Evolutionary conservation across 2,113 vertebrate species (phyloP).

Genomic region (Pontoporia blainvillei): DNA sequence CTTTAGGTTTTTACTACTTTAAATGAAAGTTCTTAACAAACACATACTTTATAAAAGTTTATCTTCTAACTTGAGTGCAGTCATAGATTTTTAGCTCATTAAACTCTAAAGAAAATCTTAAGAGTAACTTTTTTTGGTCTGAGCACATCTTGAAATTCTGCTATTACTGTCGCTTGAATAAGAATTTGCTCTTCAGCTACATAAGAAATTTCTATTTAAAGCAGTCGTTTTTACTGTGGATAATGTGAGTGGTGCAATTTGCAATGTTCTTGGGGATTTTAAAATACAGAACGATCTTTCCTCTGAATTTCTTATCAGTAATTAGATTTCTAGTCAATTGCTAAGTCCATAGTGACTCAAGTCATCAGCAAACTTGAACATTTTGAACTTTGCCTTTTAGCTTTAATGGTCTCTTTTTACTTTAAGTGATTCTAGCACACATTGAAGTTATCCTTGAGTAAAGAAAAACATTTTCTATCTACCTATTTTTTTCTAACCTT

Average conservation of each 20-base stretch:
- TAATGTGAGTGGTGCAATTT: background rate
- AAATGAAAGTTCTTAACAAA: background rate
- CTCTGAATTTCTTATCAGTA: constrained; percentile 1
- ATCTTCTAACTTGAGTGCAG: background rate
- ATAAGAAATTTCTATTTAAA: background rate
- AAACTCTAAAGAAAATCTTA: constrained; percentile 1
- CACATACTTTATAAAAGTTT: background rate
- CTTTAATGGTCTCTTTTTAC: background rate
- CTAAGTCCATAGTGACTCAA: background rate
- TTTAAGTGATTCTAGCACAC: background rate
- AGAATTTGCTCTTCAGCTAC: background rate
- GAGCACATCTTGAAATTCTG: background rate
- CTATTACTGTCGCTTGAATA: background rate
- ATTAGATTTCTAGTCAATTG: constrained; percentile 10
- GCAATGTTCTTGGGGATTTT: background rate
- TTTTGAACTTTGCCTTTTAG: background rate
- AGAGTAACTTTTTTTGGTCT: background rate
- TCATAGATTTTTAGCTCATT: constrained; percentile 11
- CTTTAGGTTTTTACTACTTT: background rate
- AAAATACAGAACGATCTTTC: background rate
- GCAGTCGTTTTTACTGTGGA: background rate
- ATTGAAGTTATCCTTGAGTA: background rate
- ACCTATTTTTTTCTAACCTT: background rate
- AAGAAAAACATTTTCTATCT: background rate
- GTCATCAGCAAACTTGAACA: background rate